Evolutionary conservation across 2,888 invertebrate species (phyloP).

Genomic region (Encarsia formosa): DNA sequence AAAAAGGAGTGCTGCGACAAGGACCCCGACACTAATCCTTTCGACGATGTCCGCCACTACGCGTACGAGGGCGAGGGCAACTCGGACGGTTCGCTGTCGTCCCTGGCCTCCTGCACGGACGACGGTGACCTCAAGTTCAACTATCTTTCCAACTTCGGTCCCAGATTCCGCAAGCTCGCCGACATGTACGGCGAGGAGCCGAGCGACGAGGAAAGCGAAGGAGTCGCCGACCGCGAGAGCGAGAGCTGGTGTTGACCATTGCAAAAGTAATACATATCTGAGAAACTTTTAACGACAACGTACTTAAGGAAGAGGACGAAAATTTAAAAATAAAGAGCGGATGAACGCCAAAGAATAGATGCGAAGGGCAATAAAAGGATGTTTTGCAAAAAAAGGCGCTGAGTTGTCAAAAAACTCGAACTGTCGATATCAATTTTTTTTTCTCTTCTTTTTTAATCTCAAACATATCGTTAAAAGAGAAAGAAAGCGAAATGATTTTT

Average conservation of each 20-base stretch:
- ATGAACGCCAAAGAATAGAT: constrained; percentile 15
- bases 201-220: constrained; percentile 76
- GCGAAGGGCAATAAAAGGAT: too few relatives aligned
- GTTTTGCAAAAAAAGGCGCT: too few relatives aligned
- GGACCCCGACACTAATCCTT: constrained; percentile 87
- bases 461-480: too few relatives aligned
- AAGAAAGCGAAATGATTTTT: too few relatives aligned
- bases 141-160: constrained; percentile 90
- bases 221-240: constrained; percentile 64
- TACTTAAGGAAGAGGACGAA: constrained; percentile 5
- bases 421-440: too few relatives aligned
- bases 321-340: neutral
- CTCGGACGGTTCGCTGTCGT: constrained; percentile 84
- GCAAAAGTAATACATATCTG: neutral
- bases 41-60: constrained; percentile 95
- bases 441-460: too few relatives aligned
- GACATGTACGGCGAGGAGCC: constrained; percentile 92
- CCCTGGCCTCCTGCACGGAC: constrained; percentile 86
- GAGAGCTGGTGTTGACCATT: constrained; percentile 78
- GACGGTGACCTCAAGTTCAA: constrained; percentile 92
- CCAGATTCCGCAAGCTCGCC: constrained; percentile 89
- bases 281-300: neutral
- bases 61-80: constrained; percentile 97
- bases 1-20: constrained; percentile 87
- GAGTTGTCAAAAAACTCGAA: too few relatives aligned